Conservation (phyloP, 2,888 invertebrate species). For the Zaprionus bogoriensis region DNA sequence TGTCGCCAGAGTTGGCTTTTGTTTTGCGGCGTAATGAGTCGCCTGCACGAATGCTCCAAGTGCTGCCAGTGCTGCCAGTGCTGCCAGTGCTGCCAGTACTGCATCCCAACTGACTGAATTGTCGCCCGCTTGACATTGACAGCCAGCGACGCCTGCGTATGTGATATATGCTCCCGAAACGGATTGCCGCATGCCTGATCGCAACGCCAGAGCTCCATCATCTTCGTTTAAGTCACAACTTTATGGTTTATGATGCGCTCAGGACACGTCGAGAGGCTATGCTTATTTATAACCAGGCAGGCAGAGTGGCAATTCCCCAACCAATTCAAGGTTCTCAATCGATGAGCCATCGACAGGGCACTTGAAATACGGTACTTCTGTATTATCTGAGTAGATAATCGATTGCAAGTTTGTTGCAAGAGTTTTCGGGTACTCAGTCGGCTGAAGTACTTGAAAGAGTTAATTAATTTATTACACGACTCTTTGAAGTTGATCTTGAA, state of each 20-base stretch:
- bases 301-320: constrained; percentile 1
- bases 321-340: constrained; percentile 45
- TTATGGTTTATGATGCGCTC: constrained; percentile 51
- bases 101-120: constrained; percentile 56
- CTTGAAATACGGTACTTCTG: constrained; percentile 20
- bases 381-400: constrained; percentile 14
- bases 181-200: constrained; percentile 66
- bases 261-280: constrained; percentile 37
- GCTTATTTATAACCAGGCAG: constrained; percentile 34
- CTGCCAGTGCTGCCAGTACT: constrained; percentile 14
- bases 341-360: constrained; percentile 17
- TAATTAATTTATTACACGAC: neutral
- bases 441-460: constrained; percentile 8
- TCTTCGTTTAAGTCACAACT: constrained; percentile 37
- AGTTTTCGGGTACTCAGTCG: too few relatives aligned
- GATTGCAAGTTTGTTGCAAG: too few relatives aligned
- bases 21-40: constrained; percentile 60
- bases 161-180: constrained; percentile 71
- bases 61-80: constrained; percentile 9
- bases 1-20: constrained; percentile 60
- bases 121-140: constrained; percentile 71
- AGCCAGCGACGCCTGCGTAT: constrained; percentile 33
- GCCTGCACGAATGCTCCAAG: too few relatives aligned
- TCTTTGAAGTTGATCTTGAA: too few relatives aligned
- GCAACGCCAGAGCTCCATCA: constrained; percentile 9